These are phyloP conservation scores for Vipera latastei DNA, from an alignment of 2,797 vertebrate species.

Conservation along the genomic window DNA sequence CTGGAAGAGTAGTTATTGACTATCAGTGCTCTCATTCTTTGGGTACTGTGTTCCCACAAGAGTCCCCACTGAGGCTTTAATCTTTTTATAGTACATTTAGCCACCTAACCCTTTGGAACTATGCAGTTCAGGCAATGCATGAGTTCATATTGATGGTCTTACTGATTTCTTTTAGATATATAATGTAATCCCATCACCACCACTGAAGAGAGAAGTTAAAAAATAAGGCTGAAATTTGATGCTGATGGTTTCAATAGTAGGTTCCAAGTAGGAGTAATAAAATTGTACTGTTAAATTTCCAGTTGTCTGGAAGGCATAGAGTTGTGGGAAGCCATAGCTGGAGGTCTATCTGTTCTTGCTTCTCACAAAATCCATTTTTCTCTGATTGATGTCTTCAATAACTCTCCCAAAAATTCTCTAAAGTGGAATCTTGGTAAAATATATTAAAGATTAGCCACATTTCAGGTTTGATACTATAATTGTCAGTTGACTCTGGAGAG, in stretches of 20 bases:
- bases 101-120: background rate
- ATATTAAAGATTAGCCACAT: background rate
- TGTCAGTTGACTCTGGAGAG: background rate
- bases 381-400: background rate
- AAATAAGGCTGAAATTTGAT: background rate
- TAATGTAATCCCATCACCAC: background rate
- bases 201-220: background rate
- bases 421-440: background rate
- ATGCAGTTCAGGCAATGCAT: background rate
- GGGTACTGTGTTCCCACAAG: background rate
- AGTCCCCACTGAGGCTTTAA: background rate
- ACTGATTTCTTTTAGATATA: background rate
- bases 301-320: background rate
- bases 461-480: background rate
- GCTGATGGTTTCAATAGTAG: background rate
- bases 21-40: background rate
- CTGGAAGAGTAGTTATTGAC: no score
- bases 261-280: background rate
- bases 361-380: background rate
- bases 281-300: background rate
- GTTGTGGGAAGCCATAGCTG: background rate
- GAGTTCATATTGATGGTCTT: background rate
- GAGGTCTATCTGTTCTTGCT: background rate
- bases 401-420: background rate
- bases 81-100: background rate